Conservation (phyloP, 2,113 vertebrate species). For the Brachypodius melanocephalos region DNA sequence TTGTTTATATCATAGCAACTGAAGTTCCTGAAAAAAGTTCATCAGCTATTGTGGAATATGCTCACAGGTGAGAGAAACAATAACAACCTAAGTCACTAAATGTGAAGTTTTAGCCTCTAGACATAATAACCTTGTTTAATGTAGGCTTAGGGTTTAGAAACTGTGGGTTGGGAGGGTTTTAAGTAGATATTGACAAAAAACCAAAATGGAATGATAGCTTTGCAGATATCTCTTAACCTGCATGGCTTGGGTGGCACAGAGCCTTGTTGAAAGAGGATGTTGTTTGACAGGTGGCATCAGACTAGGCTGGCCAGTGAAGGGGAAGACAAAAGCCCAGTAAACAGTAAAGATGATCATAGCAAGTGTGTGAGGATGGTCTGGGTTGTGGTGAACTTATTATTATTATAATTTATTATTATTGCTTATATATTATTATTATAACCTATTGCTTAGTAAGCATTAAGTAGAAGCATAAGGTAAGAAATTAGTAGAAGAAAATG, state of each 20-base stretch:
- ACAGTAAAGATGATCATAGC: neutral
- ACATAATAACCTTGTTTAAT: neutral
- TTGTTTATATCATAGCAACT: neutral
- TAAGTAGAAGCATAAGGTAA: neutral
- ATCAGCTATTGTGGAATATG: neutral
- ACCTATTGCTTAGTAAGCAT: neutral
- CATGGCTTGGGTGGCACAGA: neutral
- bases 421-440: neutral
- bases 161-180: fast-evolving
- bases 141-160: neutral
- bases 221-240: neutral
- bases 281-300: neutral
- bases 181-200: neutral
- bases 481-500: neutral
- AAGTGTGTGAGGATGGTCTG: neutral
- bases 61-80: neutral
- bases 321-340: neutral
- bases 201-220: neutral
- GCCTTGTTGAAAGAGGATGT: neutral
- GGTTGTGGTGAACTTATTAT: neutral
- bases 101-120: neutral
- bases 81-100: neutral
- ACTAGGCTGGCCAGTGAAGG: neutral
- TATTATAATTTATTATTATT: no score
- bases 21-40: neutral